A percentile compares a stretch with the other conserved stretches of the same genome.
These are phyloP conservation scores for Rousettus leschenaultii DNA, from an alignment of 2,113 vertebrate genomes.

Conservation along the genomic window DNA sequence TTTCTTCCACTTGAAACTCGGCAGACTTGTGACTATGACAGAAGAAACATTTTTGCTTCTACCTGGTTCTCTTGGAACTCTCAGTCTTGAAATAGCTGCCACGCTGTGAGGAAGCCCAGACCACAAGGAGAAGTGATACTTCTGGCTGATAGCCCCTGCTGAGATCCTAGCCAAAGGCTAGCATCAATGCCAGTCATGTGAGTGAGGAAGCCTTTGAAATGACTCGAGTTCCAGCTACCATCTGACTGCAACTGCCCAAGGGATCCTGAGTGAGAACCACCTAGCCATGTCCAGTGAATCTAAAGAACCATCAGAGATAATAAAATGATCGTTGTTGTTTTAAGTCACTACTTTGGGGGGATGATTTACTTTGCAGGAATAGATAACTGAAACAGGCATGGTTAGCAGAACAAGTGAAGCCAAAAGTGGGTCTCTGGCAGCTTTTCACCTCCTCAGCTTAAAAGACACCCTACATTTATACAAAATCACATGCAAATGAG, in stretches of 20 bases:
- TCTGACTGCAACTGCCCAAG: background rate
- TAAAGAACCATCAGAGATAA: background rate
- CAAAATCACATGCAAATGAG: constrained; percentile 15
- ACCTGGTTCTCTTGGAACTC: background rate
- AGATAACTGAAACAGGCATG: background rate
- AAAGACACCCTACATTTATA: constrained; percentile 17
- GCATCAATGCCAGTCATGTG: background rate
- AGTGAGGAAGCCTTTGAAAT: background rate
- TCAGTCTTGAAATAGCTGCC: background rate
- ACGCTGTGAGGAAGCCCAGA: background rate
- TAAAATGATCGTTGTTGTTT: background rate
- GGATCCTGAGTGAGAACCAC: background rate
- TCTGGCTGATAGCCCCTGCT: background rate
- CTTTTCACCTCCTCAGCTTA: background rate
- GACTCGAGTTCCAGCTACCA: background rate
- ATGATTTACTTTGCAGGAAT: background rate
- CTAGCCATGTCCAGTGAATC: background rate
- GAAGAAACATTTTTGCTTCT: background rate
- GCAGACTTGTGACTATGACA: background rate
- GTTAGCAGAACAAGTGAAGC: background rate
- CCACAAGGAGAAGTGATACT: rapidly evolving
- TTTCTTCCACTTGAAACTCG: background rate
- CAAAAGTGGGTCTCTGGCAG: constrained; percentile 7
- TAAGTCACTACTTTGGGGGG: background rate
- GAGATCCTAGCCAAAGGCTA: background rate